Base-by-base conservation (phyloP, 64 coral and sea anemone genomes). In the Cladopsammia gracilis region DNA sequence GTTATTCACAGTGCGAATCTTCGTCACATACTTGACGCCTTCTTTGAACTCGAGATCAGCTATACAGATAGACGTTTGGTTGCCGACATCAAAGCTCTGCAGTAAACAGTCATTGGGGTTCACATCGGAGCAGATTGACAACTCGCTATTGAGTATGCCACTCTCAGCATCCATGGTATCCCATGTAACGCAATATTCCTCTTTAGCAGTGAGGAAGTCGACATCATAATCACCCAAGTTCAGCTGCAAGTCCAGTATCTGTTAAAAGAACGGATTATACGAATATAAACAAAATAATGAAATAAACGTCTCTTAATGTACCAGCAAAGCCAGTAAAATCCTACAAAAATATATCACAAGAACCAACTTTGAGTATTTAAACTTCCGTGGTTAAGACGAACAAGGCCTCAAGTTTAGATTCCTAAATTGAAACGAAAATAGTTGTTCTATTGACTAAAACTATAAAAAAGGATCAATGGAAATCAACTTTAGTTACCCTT, bases 21-120 rank as follows among this genome's bases (percentile, higher is more conserved):
- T 93, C 2, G 91, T 93, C 3, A 82, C 12, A 73, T 98, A 98
- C 45, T 75, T 98, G 22, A 87, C 73, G 43, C 93, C 93, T 76
- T 93, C 89, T 46, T 65, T 53, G 13, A 93, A 85, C 25, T 98
- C 73, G 48, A 98, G 64, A 34, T 95, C 95, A 4, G 95, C 70
- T 18, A 93, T 58, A 58, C 95, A 96, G 13, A 96, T 51, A 20
- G 49, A 82, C 2, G 73, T 78, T 16, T 64, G 72, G 25, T 93
- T 96, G 4, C 58, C 91, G 11, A 93, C 87, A 50, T 96, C 87
- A 6, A 93, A 61, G 53, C 62, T 86, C 0, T 70, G 34, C 16
- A 76, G 75, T 10, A 96, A 50, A 57, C 95, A 96, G 7, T 93
- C 87, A 5, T 77, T 26, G n/a, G 54, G 22, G 81, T 90, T 93